Conservation (phyloP, 2,797 vertebrate genomes). For the Mus caroli region DNA sequence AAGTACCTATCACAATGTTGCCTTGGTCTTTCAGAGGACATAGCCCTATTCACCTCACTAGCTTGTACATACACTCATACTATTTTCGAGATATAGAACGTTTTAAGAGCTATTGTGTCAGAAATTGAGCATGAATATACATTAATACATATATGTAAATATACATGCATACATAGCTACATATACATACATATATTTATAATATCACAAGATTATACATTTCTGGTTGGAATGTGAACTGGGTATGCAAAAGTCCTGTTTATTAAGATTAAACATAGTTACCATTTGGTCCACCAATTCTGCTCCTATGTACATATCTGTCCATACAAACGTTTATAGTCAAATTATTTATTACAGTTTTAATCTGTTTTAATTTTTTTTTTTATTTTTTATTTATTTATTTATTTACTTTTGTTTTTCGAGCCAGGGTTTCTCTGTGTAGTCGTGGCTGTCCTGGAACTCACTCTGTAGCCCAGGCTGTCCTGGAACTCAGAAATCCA, state of each 20-base stretch:
- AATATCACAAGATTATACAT: background rate
- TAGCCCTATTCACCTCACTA: background rate
- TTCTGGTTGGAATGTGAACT: conserved; percentile 12
- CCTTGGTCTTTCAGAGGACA: background rate
- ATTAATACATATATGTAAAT: background rate
- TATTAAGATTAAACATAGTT: conserved; percentile 32
- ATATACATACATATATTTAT: background rate
- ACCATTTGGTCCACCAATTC: background rate
- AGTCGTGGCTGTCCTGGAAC: too few species aligned
- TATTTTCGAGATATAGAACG: background rate
- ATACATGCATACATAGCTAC: background rate
- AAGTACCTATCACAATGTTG: background rate
- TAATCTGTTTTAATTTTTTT: background rate
- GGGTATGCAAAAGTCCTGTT: background rate
- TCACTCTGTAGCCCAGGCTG: too few species aligned
- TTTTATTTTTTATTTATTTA: too few species aligned
- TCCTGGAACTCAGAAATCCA: too few species aligned
- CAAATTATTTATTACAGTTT: background rate
- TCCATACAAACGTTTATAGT: background rate
- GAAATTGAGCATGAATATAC: background rate
- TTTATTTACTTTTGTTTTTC: too few species aligned
- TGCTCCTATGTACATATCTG: background rate
- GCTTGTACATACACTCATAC: background rate
- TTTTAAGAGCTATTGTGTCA: background rate
- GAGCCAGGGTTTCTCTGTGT: too few species aligned